Percentiles rank a stretch among this genome's conserved stretches.
phyloP scores from a whole-genome alignment of 2,113 vertebrate species.

The Jaculus jaculus region DNA sequence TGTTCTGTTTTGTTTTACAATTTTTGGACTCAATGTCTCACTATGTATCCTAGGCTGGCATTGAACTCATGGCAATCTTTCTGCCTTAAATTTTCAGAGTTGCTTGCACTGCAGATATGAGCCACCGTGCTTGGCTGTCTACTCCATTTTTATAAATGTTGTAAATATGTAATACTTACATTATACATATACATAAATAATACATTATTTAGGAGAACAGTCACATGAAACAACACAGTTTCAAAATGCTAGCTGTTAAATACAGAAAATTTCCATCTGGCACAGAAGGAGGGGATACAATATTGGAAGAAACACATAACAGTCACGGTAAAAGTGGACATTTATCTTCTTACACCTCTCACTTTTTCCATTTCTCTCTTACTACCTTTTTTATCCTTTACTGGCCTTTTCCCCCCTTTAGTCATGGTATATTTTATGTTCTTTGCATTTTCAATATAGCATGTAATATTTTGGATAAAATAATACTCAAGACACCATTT shows the following conservation, averaged over 20 bases:
- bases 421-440: background rate
- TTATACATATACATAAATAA: background rate
- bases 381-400: background rate
- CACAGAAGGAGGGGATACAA: background rate
- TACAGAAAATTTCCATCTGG: background rate
- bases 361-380: too few species aligned
- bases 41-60: background rate
- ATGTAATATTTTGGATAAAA: background rate
- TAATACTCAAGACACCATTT: background rate
- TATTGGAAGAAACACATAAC: background rate
- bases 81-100: background rate
- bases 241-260: background rate
- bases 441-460: background rate
- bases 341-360: background rate
- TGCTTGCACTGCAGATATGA: background rate
- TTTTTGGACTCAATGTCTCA: background rate
- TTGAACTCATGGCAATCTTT: background rate
- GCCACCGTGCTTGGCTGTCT: background rate
- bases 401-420: background rate
- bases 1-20: too few species aligned
- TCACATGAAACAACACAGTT: background rate
- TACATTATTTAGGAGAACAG: background rate
- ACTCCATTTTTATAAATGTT: conserved; percentile 12
- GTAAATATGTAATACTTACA: background rate
- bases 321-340: background rate